These are phyloP conservation scores for Rhimphoctona megacephalus DNA, from an alignment of 2,888 invertebrate genomes.

Conservation along the genomic window DNA sequence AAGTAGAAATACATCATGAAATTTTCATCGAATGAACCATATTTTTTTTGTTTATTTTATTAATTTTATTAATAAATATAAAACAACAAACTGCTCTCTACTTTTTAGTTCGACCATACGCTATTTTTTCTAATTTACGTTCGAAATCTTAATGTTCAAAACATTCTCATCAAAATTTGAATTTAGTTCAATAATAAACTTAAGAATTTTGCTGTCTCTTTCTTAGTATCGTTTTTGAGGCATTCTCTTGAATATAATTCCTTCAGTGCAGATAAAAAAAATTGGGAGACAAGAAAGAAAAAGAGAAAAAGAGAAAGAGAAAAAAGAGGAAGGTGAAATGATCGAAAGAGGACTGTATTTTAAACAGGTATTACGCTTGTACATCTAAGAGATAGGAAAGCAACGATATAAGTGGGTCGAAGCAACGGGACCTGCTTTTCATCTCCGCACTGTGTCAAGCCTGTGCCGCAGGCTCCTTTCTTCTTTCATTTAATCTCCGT, in stretches of 20 bases:
- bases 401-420: slow-evolving; percentile 80
- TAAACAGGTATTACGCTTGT: slow-evolving; percentile 25
- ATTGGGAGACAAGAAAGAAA: too few species aligned
- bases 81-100: too few species aligned
- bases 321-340: background rate
- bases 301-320: background rate
- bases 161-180: background rate
- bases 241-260: too few species aligned
- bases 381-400: slow-evolving; percentile 75
- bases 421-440: slow-evolving; percentile 83
- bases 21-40: too few species aligned
- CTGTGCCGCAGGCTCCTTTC: slow-evolving; percentile 72
- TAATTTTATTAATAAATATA: too few species aligned
- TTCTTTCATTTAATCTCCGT: slow-evolving; percentile 29
- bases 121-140: too few species aligned
- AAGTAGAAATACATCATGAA: too few species aligned
- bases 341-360: background rate
- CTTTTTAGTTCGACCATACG: too few species aligned
- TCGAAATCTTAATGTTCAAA: background rate
- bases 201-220: background rate
- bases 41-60: too few species aligned
- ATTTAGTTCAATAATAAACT: background rate
- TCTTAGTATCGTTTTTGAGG: background rate
- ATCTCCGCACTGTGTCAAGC: slow-evolving; percentile 78
- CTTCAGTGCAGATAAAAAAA: background rate